These are phyloP conservation scores for Aphodius sticticus DNA, from an alignment of 2,888 invertebrate species.

Conservation along the genomic window DNA sequence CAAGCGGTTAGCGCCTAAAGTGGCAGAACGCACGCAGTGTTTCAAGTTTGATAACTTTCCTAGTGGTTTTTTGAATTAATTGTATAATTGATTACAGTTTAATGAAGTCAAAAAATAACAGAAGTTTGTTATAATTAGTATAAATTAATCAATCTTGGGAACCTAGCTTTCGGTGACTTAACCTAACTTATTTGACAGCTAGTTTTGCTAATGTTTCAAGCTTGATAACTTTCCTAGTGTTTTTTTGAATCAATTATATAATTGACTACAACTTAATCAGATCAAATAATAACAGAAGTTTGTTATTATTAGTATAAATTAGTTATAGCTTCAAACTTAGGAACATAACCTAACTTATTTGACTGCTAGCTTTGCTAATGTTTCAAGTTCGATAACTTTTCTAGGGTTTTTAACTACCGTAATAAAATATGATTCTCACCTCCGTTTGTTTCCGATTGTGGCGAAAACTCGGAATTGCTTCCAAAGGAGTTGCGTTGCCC, in stretches of 20 bases:
- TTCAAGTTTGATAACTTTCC: too few relatives aligned
- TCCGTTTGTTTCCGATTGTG: slow-evolving; percentile 41
- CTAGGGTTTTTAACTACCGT: not conserved
- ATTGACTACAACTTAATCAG: too few relatives aligned
- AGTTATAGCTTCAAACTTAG: not conserved
- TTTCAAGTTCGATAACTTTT: not conserved
- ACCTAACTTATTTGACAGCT: not conserved
- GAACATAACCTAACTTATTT: not conserved
- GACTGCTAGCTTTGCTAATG: not conserved
- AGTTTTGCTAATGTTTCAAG: not conserved
- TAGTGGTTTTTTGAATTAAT: too few relatives aligned
- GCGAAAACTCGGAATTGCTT: slow-evolving; percentile 76
- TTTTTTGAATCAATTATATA: too few relatives aligned
- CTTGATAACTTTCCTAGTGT: too few relatives aligned
- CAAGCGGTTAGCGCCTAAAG: too few relatives aligned
- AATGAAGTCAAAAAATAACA: not conserved
- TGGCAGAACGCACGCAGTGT: too few relatives aligned
- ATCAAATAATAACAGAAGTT: not conserved
- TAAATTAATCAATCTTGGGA: not conserved
- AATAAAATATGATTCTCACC: slow-evolving; percentile 22
- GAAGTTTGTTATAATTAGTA: not conserved
- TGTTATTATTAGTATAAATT: not conserved
- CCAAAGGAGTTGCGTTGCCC: slow-evolving; percentile 73
- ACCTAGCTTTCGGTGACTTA: not conserved
- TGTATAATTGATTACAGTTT: not conserved